Percentiles rank a stretch among this genome's conserved stretches.
These are phyloP conservation scores for Ethmia dodecea DNA, from an alignment of 2,888 invertebrate genomes.

Conservation along the genomic window DNA sequence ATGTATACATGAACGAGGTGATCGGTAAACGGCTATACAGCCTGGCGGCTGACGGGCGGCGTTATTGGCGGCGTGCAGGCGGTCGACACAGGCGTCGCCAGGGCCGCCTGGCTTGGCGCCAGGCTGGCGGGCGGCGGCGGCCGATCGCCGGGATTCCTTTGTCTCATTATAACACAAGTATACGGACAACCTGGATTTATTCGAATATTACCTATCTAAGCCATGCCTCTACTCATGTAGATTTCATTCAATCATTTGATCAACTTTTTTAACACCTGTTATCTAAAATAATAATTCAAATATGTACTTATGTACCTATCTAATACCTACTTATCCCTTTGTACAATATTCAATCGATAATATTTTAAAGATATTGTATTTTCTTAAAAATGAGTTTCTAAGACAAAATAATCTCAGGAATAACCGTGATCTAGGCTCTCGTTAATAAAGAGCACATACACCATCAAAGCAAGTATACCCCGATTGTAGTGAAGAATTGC, in stretches of 20 bases:
- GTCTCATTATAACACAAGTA: constrained; percentile 62
- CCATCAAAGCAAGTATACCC: constrained; percentile 23
- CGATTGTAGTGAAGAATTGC: constrained; percentile 21
- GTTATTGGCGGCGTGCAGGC: constrained; percentile 2
- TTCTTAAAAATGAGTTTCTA: too few species aligned
- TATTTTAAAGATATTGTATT: too few species aligned
- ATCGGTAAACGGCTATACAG: constrained; percentile 28
- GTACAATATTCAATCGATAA: too few species aligned
- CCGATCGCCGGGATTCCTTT: constrained; percentile 73
- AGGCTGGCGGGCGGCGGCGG: constrained; percentile 73
- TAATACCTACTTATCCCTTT: too few species aligned
- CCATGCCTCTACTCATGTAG: neutral
- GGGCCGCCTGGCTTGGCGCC: constrained; percentile 76
- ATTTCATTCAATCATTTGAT: neutral
- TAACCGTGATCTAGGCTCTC: constrained; percentile 10
- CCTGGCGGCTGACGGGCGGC: neutral
- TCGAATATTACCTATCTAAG: neutral
- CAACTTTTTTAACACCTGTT: too few species aligned
- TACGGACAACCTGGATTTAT: constrained; percentile 23
- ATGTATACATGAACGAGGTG: too few species aligned
- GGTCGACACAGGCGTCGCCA: constrained; percentile 62
- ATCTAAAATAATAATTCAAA: too few species aligned
- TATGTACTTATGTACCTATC: too few species aligned
- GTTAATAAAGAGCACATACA: constrained; percentile 27
- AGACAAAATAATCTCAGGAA: constrained; percentile 4